Conservation (phyloP, 2,888 invertebrate genomes). For the Aspidiotus rigidus region DNA sequence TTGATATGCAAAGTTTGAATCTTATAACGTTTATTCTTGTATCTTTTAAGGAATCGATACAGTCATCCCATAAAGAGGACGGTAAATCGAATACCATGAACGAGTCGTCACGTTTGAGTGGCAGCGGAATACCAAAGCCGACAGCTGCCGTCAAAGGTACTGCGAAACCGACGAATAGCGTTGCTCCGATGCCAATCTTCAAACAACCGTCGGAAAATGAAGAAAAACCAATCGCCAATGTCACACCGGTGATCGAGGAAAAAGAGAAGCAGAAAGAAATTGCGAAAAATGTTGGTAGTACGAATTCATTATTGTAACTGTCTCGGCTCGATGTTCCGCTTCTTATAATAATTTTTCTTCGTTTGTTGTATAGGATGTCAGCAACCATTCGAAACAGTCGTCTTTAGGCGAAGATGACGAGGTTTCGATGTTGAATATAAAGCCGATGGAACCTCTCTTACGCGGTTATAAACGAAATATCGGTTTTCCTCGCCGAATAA, state of each 20-base stretch:
- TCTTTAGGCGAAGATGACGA: constrained; percentile 57
- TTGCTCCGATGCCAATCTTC: constrained; percentile 38
- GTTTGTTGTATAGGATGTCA: constrained; percentile 10
- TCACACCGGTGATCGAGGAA: constrained; percentile 8
- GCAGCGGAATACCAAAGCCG: constrained; percentile 76
- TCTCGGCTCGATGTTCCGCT: too few relatives aligned
- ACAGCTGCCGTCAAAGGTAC: constrained; percentile 87
- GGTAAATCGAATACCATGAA: constrained; percentile 46
- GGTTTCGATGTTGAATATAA: constrained; percentile 57
- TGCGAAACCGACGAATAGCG: constrained; percentile 52
- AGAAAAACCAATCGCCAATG: constrained; percentile 6
- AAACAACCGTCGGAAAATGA: constrained; percentile 3
- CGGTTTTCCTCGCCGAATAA: constrained; percentile 37
- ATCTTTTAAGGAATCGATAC: constrained; percentile 14
- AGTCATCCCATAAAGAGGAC: constrained; percentile 45
- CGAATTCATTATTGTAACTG: neutral
- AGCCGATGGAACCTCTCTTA: constrained; percentile 85
- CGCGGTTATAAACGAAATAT: constrained; percentile 56
- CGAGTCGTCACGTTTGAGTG: constrained; percentile 49
- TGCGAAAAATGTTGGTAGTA: constrained; percentile 1
- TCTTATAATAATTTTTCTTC: neutral
- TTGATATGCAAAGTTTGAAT: too few relatives aligned
- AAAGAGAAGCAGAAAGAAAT: constrained; percentile 19
- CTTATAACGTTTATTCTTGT: neutral
- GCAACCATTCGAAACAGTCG: constrained; percentile 39